Conservation (phyloP, 2,888 invertebrate species). For the Rotaria socialis region DNA sequence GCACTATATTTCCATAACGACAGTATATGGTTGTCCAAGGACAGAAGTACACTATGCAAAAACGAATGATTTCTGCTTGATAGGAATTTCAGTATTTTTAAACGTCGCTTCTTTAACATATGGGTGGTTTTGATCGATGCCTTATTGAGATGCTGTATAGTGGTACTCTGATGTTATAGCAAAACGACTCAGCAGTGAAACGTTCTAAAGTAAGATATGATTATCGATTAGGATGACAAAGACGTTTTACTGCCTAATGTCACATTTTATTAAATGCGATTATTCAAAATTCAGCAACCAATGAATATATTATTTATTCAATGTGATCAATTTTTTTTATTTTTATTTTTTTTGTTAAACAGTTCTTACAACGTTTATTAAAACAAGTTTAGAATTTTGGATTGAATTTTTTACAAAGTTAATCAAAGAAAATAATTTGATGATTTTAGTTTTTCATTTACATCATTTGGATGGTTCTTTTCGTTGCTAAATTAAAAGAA, state of each 20-base stretch:
- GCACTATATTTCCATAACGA: not conserved
- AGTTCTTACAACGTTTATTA: conserved; percentile 75
- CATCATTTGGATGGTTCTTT: too few relatives aligned
- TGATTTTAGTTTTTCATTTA: too few relatives aligned
- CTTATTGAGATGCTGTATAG: conserved; percentile 95
- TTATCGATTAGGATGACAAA: conserved; percentile 61
- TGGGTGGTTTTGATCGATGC: conserved; percentile 88
- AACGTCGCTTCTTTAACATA: conserved; percentile 63
- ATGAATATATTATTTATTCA: conserved; percentile 93
- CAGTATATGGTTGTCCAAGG: not conserved
- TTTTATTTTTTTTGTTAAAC: conserved; percentile 69
- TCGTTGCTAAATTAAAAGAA: not conserved
- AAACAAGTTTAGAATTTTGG: conserved; percentile 77
- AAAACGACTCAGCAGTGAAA: conserved; percentile 91
- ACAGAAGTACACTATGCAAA: too few relatives aligned
- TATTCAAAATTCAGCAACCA: conserved; percentile 81
- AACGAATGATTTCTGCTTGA: too few relatives aligned
- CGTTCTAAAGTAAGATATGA: conserved; percentile 67
- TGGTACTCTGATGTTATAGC: conserved; percentile 89
- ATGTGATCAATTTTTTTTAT: conserved; percentile 74
- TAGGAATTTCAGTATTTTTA: not conserved
- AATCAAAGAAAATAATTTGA: too few relatives aligned
- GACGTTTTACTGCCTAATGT: conserved; percentile 85
- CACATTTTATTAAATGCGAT: conserved; percentile 83
- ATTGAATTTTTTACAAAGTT: conserved; percentile 74